phyloP scores from a whole-genome alignment of 1,140 invertebrate genomes.

The Nautilus pompilius region DNA sequence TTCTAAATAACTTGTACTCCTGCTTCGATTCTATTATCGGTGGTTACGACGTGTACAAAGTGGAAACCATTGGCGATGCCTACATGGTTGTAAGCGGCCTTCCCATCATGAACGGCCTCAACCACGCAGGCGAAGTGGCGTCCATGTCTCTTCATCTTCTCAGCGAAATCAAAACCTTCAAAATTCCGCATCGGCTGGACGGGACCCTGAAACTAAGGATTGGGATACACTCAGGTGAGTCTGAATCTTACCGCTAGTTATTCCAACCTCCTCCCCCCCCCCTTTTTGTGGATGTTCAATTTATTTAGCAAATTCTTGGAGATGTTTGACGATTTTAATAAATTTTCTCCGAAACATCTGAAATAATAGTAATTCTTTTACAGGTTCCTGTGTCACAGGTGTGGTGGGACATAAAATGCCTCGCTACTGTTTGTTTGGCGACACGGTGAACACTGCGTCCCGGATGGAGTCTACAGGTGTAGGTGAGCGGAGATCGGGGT shows the following conservation, averaged over 20 bases:
- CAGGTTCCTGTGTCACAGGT: slow-evolving; percentile 46
- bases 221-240: slow-evolving; percentile 84
- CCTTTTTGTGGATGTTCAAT: not conserved
- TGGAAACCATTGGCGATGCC: slow-evolving; percentile 49
- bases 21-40: slow-evolving; percentile 93
- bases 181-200: slow-evolving; percentile 78
- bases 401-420: slow-evolving; percentile 50
- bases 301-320: not conserved
- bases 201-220: slow-evolving; percentile 86
- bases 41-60: slow-evolving; percentile 42
- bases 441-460: slow-evolving; percentile 50
- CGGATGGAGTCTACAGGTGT: slow-evolving; percentile 47
- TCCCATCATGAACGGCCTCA: slow-evolving; percentile 82
- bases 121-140: slow-evolving; percentile 87
- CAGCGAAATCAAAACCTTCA: slow-evolving; percentile 79
- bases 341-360: no score
- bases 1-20: slow-evolving; percentile 91
- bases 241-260: not conserved
- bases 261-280: no score
- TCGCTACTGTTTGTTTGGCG: slow-evolving; percentile 45
- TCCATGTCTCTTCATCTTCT: slow-evolving; percentile 81
- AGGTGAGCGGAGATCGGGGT: slow-evolving; percentile 19
- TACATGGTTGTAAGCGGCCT: slow-evolving; percentile 65
- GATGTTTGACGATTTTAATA: not conserved
- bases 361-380: not conserved